These are phyloP conservation scores for Triplophysa yarkandensis DNA, from an alignment of 2,797 vertebrate species.

Conservation along the genomic window DNA sequence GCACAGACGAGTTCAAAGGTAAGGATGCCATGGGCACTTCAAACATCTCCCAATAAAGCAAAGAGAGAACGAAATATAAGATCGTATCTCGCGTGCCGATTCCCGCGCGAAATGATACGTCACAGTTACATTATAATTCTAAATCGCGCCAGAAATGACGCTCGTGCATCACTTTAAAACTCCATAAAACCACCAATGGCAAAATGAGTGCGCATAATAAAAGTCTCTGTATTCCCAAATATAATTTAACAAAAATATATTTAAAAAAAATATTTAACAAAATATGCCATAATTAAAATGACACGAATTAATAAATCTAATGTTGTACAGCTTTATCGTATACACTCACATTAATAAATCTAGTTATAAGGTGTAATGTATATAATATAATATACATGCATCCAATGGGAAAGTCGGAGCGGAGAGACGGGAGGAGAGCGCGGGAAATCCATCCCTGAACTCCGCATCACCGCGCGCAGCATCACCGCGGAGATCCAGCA, in stretches of 20 bases:
- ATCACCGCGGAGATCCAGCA: neutral
- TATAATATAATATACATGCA: neutral
- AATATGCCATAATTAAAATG: no score
- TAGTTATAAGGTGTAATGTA: neutral
- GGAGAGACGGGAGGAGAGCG: constrained; percentile 1
- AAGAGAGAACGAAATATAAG: neutral
- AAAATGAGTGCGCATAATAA: neutral
- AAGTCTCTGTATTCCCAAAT: no score
- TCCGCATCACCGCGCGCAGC: neutral
- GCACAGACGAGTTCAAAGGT: constrained; percentile 34
- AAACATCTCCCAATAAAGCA: constrained; percentile 33
- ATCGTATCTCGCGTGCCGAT: no score
- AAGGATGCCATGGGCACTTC: constrained; percentile 34
- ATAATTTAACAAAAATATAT: no score
- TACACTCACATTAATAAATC: neutral
- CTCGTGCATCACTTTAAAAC: constrained; percentile 11
- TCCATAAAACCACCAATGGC: constrained; percentile 13
- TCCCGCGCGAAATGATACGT: no score
- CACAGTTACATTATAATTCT: no score
- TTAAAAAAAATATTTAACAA: no score
- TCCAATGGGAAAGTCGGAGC: constrained; percentile 1
- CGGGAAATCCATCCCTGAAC: neutral
- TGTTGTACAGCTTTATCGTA: neutral
- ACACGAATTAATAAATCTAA: no score
- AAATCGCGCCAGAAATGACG: no score